Base-by-base conservation (phyloP, 2,888 invertebrate species). In the Dynastes tityus region DNA sequence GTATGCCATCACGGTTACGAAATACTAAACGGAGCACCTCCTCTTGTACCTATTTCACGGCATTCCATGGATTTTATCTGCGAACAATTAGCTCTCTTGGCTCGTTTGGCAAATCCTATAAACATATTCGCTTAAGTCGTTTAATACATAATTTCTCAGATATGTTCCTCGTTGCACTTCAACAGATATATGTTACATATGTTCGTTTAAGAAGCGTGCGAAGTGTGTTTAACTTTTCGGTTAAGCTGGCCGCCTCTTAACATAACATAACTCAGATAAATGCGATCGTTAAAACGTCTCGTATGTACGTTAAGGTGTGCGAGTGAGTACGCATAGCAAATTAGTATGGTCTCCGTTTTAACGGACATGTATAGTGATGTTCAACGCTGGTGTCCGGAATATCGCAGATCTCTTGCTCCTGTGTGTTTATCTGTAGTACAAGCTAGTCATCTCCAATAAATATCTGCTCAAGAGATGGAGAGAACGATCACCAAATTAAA, bases 181-280 rank as follows among this genome's bases (percentile, higher is more conserved):
- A 27, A 29, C 51, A 27, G 9, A 45, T 16, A 37, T 40, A 16
- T 37, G 5, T 22, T 37, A 37, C 32, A 37, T 37, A 37, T 37
- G 32, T 37, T 37, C 40, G 40, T 22, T 49, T 58, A 58, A 58
- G 55, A 58, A 58, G 40, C n/a, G 51, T 29, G 49, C 27, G 68
- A 68, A 68, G 51, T 67, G 27, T 68, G 68, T 68, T 68, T 68
- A 29, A 51, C 51, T 68, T 68, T 68, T 68, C 29, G 51, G 68
- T 49, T 51, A 51, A 68, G 51, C 51, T 51, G 68, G 22, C 11
- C 51, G 68, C 68, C 51, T 49, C 68, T 49, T 51, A 68, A 68
- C 49, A 68, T 68, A 68, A 68, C 49, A 49, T 68, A 49, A 49
- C 27, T 68, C 68, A 51, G 51, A 67, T 49, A 49, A 67, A 67